Evolutionary conservation across 1,140 invertebrate species (phyloP).

Genomic region (Riptortus pedestris): DNA sequence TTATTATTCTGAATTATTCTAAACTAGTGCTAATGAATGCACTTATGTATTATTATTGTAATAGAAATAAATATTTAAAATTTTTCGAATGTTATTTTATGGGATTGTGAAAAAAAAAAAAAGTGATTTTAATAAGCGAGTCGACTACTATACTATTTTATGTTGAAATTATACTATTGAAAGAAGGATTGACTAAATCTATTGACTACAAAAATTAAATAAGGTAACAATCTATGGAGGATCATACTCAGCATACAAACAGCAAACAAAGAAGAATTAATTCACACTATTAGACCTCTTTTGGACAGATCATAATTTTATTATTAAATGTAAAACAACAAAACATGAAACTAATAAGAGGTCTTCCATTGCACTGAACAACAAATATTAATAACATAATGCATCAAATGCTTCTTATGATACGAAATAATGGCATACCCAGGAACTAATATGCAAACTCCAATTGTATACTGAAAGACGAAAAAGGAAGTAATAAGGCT

Average conservation of each 20-base stretch:
- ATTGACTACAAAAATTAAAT: conserved; percentile 7
- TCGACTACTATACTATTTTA: too few relatives aligned
- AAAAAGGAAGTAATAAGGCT: conserved; percentile 17
- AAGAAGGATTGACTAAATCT: neutral
- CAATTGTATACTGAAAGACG: neutral
- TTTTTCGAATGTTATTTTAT: too few relatives aligned
- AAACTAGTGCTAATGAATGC: too few relatives aligned
- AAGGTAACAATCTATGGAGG: neutral
- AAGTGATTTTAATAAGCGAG: too few relatives aligned
- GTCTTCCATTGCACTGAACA: neutral
- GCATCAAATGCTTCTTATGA: conserved; percentile 8
- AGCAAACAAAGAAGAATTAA: neutral
- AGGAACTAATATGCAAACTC: conserved; percentile 1
- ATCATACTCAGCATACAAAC: neutral
- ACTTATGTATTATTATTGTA: too few relatives aligned
- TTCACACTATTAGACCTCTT: neutral
- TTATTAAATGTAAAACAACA: too few relatives aligned
- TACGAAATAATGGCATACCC: neutral
- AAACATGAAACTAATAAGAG: neutral
- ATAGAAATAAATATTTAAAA: too few relatives aligned
- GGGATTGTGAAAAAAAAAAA: too few relatives aligned
- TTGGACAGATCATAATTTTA: too few relatives aligned
- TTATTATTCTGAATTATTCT: too few relatives aligned
- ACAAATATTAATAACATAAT: neutral
- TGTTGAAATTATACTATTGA: too few relatives aligned